Evolutionary conservation across 2,888 invertebrate species (phyloP).

Genomic region (Cheilosia scutellata): DNA sequence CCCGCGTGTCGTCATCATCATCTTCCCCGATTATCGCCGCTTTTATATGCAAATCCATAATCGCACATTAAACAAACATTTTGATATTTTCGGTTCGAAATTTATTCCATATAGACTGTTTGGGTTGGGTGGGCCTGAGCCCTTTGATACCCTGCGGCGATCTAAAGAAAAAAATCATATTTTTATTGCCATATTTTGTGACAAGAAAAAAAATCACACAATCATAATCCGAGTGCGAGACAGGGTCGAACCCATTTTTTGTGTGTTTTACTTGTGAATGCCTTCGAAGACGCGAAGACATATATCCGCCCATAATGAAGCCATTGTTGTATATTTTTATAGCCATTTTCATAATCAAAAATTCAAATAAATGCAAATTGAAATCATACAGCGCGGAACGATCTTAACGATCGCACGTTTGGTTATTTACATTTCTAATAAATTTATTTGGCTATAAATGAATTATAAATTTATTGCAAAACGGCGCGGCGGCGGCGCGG

Average conservation of each 20-base stretch:
- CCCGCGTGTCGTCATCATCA: background rate
- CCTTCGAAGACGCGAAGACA: slow-evolving; percentile 44
- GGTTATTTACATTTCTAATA: slow-evolving; percentile 66
- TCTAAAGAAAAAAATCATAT: slow-evolving; percentile 47
- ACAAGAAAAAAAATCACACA: slow-evolving; percentile 17
- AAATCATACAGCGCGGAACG: slow-evolving; percentile 47
- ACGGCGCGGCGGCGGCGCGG: background rate
- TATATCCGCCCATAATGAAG: slow-evolving; percentile 70
- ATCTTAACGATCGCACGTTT: slow-evolving; percentile 30
- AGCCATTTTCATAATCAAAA: slow-evolving; percentile 61
- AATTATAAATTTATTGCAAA: slow-evolving; percentile 55
- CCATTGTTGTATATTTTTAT: slow-evolving; percentile 74
- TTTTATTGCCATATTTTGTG: slow-evolving; percentile 37
- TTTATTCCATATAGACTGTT: slow-evolving; percentile 14
- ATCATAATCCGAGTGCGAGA: background rate
- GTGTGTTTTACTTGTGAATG: background rate
- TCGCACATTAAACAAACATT: slow-evolving; percentile 75
- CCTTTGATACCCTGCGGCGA: slow-evolving; percentile 67
- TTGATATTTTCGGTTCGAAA: slow-evolving; percentile 61
- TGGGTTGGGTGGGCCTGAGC: slow-evolving; percentile 67
- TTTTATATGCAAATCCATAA: slow-evolving; percentile 74
- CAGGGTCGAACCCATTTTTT: slow-evolving; percentile 61
- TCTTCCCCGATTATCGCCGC: slow-evolving; percentile 47
- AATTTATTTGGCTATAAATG: slow-evolving; percentile 50
- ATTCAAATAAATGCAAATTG: slow-evolving; percentile 73